Evolutionary conservation across 1,140 invertebrate species (phyloP), one percentile per base, ranked within the genome.

Genomic region (Drosophila setifemur): DNA sequence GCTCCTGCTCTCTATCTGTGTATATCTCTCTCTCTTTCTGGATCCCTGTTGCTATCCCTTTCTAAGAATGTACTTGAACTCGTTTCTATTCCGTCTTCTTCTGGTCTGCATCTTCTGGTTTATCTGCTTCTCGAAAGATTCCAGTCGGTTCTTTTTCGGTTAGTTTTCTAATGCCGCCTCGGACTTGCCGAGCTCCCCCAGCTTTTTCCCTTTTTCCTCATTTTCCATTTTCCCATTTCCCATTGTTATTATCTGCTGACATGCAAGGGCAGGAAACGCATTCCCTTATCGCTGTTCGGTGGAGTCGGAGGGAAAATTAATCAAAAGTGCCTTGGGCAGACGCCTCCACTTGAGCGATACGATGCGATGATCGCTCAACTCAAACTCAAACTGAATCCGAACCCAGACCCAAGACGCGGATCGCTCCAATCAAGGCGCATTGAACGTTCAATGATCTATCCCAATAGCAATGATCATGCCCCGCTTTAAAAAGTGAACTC

Each of bases 371-470:
- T 60, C 49, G 55, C 57, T 55, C 33, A 19, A 54, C 55, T 53
- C 54, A 19, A 58, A 39, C 25, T 14, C 48, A 25, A 40, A 3
- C 29, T 11, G 29, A 31, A 37, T 31, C 25, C 16, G 44, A 26
- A 58, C 42, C 5, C 12, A 14, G 6, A 35, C 1, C 39, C 25
- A 48, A 42, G 16, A 12, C 16, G 8, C 33, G 21, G 48, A 35
- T 44, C 39, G 66, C 31, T 42, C 35, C 52, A 66, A 63, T 76
- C 57, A 58, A 58, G 55, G 77, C 49, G 64, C 79, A 85, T 75
- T 85, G 81, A 81, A 69, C 82, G 81, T 79, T 86, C 82, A 86
- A 86, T 75, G 81, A 86, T 86, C 81, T 76, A 63, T 75, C 63
- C 63, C 74, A 71, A 85, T 85, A 85, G 74, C 79, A 50, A 43